Percentiles rank a stretch among this genome's conserved stretches.
phyloP scores from a whole-genome alignment of 1,140 invertebrate genomes.

The Physella acuta region DNA sequence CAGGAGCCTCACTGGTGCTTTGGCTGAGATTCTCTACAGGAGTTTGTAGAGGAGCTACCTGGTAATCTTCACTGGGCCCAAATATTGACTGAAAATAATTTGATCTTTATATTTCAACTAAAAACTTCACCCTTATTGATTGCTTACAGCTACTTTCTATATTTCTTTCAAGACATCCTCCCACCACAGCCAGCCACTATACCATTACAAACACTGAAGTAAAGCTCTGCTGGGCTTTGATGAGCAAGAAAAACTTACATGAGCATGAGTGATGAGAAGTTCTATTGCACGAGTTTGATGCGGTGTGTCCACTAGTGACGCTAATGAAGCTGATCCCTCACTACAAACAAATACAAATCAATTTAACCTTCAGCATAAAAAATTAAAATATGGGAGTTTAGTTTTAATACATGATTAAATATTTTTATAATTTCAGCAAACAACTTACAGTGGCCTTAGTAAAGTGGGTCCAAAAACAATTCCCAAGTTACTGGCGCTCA shows the following conservation, averaged over 20 bases:
- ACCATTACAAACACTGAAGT: too few species aligned
- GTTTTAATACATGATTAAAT: not conserved
- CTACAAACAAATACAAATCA: constrained; percentile 29
- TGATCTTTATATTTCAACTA: too few species aligned
- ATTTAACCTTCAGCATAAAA: not conserved
- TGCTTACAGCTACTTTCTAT: too few species aligned
- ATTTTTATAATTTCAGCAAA: not conserved
- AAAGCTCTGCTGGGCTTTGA: too few species aligned
- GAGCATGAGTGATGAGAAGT: constrained; percentile 62
- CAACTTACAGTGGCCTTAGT: constrained; percentile 60
- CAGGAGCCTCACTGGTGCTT: constrained; percentile 3
- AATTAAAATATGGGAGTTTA: constrained; percentile 1
- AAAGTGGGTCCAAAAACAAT: constrained; percentile 69
- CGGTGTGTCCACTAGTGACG: constrained; percentile 65
- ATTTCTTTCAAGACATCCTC: too few species aligned
- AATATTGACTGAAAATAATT: constrained; percentile 39
- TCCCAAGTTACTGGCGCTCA: constrained; percentile 67
- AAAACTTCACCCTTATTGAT: too few species aligned
- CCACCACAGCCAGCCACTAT: too few species aligned
- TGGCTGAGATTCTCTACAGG: constrained; percentile 39
- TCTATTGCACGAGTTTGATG: constrained; percentile 66
- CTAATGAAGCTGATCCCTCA: constrained; percentile 63
- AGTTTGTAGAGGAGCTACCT: constrained; percentile 43
- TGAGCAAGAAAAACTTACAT: too few species aligned
- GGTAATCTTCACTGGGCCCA: constrained; percentile 47